These are phyloP conservation scores for Sminthurides bifidus DNA, from an alignment of 1,140 invertebrate species.

Conservation along the genomic window DNA sequence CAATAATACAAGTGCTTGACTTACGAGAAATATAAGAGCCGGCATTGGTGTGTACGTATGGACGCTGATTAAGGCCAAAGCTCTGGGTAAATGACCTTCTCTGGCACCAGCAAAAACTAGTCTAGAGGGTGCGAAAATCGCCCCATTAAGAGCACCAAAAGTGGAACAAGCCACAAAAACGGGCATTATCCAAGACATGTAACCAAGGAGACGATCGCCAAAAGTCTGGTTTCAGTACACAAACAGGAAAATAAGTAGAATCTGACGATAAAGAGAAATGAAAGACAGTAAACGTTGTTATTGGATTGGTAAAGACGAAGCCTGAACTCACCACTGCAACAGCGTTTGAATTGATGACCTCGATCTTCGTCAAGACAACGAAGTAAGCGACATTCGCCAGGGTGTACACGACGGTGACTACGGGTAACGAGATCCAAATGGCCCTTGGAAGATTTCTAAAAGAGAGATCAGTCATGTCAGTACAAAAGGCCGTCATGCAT, in stretches of 20 bases:
- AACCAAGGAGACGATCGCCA: slow-evolving; percentile 57
- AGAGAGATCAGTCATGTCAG: slow-evolving; percentile 24
- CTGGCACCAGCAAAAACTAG: slow-evolving; percentile 84
- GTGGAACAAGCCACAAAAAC: slow-evolving; percentile 65
- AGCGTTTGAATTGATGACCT: slow-evolving; percentile 73
- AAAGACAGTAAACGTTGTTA: background rate
- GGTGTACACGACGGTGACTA: slow-evolving; percentile 84
- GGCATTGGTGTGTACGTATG: slow-evolving; percentile 69
- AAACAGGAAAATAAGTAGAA: too few relatives aligned
- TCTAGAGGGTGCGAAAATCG: slow-evolving; percentile 70
- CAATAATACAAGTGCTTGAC: slow-evolving; percentile 30
- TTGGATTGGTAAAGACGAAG: background rate
- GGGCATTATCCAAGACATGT: slow-evolving; percentile 65
- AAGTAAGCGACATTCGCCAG: slow-evolving; percentile 88
- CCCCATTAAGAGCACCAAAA: slow-evolving; percentile 72
- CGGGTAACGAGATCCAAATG: slow-evolving; percentile 81
- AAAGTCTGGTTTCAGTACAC: slow-evolving; percentile 51
- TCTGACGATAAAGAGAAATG: too few relatives aligned
- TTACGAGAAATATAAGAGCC: slow-evolving; percentile 71
- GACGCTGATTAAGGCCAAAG: slow-evolving; percentile 73
- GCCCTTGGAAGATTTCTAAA: slow-evolving; percentile 80
- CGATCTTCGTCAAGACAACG: slow-evolving; percentile 68
- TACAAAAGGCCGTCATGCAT: background rate
- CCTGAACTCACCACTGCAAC: slow-evolving; percentile 77
- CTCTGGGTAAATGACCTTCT: slow-evolving; percentile 73